Evolutionary conservation across 2,888 invertebrate genomes (phyloP), one percentile per base, ranked within the genome.

Genomic region (Chymomyza procnemis): DNA sequence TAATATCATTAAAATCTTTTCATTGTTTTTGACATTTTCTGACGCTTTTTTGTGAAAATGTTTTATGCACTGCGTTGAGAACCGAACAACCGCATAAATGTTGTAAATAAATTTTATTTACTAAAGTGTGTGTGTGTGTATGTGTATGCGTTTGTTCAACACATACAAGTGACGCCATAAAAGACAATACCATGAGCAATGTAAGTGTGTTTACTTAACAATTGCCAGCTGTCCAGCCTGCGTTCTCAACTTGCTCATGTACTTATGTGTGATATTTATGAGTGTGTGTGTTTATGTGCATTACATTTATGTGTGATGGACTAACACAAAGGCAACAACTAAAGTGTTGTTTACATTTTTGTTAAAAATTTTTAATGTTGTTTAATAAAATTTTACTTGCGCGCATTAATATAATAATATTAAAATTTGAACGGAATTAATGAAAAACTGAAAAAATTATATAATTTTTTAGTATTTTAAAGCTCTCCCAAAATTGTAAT

Each of bases 21-120:
- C 50, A 50, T 16, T 19, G 50, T 50, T 57, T 26, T 26, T 26
- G 26, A 26, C 26, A 26, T 26, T 26, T 26, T 26, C 26, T 41
- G 34, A 41, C 34, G 12, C 52, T 19, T 18, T n/a, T 50, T 50
- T 67, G 50, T 19, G 41, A 61, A 76, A 73, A 71, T 77, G 66
- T 74, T 66, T 75, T 71, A 77, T 75, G 78, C 78, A 77, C 67
- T 77, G 66, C 69, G 54, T 30, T 9, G 12, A 4, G 8, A 50
- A 50, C 50, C 16, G 1, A 50, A 50, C 1, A 50, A 50, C 50
- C 50, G 50, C 50, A 50, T 50, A 50, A 50, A 50, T 50, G 50
- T 50, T 50, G 50, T 50, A 50, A 50, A 50, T 19, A 50, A 50
- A 18, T 18, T 19, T 50, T 50, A 19, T 50, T 4, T 50, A 16